Evolutionary conservation across 2,888 invertebrate genomes (phyloP).

Genomic region (Alsophila aescularia): DNA sequence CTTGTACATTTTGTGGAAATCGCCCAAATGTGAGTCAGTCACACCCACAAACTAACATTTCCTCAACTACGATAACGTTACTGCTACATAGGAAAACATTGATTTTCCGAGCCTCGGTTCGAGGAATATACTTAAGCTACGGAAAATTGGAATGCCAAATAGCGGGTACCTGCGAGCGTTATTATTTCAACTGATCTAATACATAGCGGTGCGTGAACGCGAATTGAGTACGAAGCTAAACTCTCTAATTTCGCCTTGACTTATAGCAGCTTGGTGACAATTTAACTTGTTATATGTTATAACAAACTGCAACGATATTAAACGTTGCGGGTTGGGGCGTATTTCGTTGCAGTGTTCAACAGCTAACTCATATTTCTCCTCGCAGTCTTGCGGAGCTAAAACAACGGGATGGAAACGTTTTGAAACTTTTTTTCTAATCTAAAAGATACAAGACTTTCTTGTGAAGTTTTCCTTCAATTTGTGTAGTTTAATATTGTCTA

Average conservation of each 20-base stretch:
- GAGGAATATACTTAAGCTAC: conserved; percentile 24
- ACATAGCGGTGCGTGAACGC: conserved; percentile 44
- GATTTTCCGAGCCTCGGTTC: conserved; percentile 19
- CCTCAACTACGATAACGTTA: conserved; percentile 4
- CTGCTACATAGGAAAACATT: conserved; percentile 17
- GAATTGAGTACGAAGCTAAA: conserved; percentile 62
- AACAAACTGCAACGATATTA: conserved; percentile 67
- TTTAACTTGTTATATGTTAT: conserved; percentile 64
- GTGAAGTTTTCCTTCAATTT: background rate
- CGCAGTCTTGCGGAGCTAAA: conserved; percentile 45
- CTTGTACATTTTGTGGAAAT: conserved; percentile 15
- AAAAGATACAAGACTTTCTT: conserved; percentile 3
- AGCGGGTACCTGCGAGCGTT: conserved; percentile 21
- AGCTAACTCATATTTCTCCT: conserved; percentile 61
- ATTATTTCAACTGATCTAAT: conserved; percentile 35
- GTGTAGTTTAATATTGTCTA: background rate
- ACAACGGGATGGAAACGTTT: conserved; percentile 16
- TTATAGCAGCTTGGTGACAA: conserved; percentile 59
- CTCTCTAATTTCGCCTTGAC: conserved; percentile 65
- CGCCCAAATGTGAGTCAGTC: conserved; percentile 18
- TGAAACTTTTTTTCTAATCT: conserved; percentile 12
- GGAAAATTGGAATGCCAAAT: conserved; percentile 25
- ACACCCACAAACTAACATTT: conserved; percentile 24
- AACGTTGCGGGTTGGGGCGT: conserved; percentile 54
- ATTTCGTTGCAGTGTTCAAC: conserved; percentile 44